These are phyloP conservation scores for Bombus balteatus DNA, from an alignment of 1,140 invertebrate genomes.

Conservation along the genomic window DNA sequence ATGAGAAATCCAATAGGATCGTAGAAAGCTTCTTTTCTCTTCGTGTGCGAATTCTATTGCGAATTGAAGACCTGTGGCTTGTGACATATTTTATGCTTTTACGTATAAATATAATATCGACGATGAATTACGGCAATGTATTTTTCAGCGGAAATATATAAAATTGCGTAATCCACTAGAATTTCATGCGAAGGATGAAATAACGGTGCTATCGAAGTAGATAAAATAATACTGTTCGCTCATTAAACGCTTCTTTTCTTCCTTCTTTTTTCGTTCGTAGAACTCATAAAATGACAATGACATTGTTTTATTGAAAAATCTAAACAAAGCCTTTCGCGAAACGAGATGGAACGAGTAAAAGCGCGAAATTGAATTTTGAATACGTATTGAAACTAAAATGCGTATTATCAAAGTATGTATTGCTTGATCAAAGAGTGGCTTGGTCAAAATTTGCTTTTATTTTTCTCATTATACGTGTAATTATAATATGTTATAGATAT, in stretches of 20 bases:
- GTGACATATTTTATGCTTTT: neutral
- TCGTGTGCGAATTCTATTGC: neutral
- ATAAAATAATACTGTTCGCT: neutral
- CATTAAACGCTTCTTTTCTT: neutral
- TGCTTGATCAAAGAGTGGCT: neutral
- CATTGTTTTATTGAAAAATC: no score
- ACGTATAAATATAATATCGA: neutral
- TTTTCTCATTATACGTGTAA: neutral
- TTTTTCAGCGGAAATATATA: neutral
- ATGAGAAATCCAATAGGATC: slow-evolving; percentile 2
- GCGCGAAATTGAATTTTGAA: neutral
- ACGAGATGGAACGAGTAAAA: no score
- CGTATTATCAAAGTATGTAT: slow-evolving; percentile 5
- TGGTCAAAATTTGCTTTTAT: neutral
- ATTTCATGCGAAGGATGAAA: neutral
- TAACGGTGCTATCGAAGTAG: neutral
- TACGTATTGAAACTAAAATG: neutral
- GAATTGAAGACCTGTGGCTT: slow-evolving; percentile 30
- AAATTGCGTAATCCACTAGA: neutral
- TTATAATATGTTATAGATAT: neutral
- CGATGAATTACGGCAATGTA: neutral
- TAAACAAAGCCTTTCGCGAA: no score
- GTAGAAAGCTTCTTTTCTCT: neutral
- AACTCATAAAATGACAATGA: neutral
- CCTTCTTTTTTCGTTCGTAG: neutral